Evolutionary conservation across 2,888 invertebrate genomes (phyloP).

Genomic region (Eupeodes luniger): DNA sequence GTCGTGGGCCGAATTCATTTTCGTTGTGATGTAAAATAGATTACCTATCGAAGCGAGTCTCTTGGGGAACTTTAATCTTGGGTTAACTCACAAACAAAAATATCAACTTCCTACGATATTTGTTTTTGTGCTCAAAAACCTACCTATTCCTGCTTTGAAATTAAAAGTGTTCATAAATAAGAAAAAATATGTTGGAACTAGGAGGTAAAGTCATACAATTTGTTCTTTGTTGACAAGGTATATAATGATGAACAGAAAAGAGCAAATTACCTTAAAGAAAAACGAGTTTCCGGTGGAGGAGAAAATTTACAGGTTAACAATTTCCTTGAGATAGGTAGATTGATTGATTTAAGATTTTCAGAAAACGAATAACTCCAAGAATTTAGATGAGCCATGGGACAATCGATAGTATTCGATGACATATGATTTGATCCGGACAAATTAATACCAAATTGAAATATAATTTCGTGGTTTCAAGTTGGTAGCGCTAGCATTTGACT

Average conservation of each 20-base stretch:
- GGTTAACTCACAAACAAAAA: conserved; percentile 8
- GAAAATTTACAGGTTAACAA: background rate
- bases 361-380: background rate
- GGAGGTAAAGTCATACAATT: background rate
- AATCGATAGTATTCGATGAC: too few relatives aligned
- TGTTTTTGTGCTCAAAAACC: background rate
- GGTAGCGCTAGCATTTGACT: too few relatives aligned
- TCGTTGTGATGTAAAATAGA: conserved; percentile 47
- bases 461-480: too few relatives aligned
- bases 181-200: background rate
- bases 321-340: background rate
- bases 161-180: conserved; percentile 29
- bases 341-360: background rate
- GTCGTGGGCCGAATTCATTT: conserved; percentile 62
- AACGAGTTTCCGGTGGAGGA: background rate
- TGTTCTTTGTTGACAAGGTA: background rate
- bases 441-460: too few relatives aligned
- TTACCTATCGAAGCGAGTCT: conserved; percentile 44
- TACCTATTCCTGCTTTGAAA: conserved; percentile 6
- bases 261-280: background rate
- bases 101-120: conserved; percentile 46
- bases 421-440: too few relatives aligned
- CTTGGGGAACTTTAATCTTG: conserved; percentile 34
- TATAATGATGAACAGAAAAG: background rate
- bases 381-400: too few relatives aligned